Base-by-base conservation (phyloP, 1,140 invertebrate species). In the Dendrolimus punctatus region DNA sequence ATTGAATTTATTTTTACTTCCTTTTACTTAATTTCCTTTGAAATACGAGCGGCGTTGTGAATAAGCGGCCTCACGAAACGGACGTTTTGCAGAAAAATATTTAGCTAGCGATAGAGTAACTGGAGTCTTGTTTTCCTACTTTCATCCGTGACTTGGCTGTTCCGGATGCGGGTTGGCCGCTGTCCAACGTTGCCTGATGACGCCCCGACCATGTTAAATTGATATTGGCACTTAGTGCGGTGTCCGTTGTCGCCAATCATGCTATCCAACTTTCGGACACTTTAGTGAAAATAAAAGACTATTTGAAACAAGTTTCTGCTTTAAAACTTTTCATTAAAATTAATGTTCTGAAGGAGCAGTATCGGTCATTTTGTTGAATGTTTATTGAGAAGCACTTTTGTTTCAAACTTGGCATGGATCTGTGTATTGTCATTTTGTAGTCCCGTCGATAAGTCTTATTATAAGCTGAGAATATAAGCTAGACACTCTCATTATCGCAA, bases 141-240 rank as follows among this genome's bases (percentile, higher is more conserved):
- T 59, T 45, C 50, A 56, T 50, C 56, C 65, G 62, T 66, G 64
- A 68, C 67, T 76, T 71, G 68, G 67, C 71, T 61, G 23, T 23
- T 52, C 54, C 51, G 57, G 51, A 55, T 39, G 9, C 40, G 23
- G 57, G 55, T 76, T 74, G 73, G 73, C 71, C n/a, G 46, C 9
- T 39, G 5, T 57, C 73, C 73, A 76, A 65, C 46, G 50, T 59
- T 46, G 46, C 59, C 58, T 72, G 71, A 72, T 76, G 73, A 74
- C 67, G 68, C 69, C 62, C 61, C 60, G 61, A 55, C 53, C 66
- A 64, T 68, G 67, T 64, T 72, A 72, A 76, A 76, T 76, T 76
- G 71, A 68, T 74, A 76, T 76, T 68, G 71, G 65, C 66, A 69
- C 65, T 76, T 74, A 68, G 62, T 58, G 63, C 58, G 53, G 60